phyloP scores from a whole-genome alignment of 2,888 invertebrate species.

The Hymenopus coronatus region DNA sequence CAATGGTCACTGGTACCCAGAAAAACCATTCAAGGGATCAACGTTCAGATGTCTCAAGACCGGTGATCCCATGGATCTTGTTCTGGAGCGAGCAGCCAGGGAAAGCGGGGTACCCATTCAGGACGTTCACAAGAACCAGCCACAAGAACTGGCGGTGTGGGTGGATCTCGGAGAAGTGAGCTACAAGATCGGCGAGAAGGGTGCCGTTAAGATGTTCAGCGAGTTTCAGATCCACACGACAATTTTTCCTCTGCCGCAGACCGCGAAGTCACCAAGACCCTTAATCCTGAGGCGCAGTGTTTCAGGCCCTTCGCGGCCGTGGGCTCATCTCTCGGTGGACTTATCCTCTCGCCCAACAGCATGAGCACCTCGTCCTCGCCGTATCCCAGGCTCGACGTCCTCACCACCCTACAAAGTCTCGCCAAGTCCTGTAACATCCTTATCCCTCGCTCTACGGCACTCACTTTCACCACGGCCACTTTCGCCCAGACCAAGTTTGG shows the following conservation, averaged over 20 bases:
- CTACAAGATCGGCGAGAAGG: slow-evolving; percentile 95
- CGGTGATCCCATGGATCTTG: slow-evolving; percentile 88
- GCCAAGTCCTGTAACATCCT: slow-evolving; percentile 69
- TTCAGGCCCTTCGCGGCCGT: slow-evolving; percentile 93
- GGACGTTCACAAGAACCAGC: slow-evolving; percentile 91
- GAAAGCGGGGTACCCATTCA: slow-evolving; percentile 91
- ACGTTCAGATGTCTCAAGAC: slow-evolving; percentile 95
- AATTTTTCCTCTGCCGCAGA: slow-evolving; percentile 65
- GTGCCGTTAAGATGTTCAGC: slow-evolving; percentile 80
- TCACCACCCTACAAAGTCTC: slow-evolving; percentile 49
- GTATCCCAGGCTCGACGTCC: slow-evolving; percentile 35
- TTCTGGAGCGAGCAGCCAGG: slow-evolving; percentile 83
- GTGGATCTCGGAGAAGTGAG: slow-evolving; percentile 52
- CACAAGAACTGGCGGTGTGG: slow-evolving; percentile 94
- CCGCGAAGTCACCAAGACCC: slow-evolving; percentile 84
- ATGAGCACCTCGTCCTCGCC: slow-evolving; percentile 54
- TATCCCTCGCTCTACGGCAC: slow-evolving; percentile 68
- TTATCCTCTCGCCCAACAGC: slow-evolving; percentile 64
- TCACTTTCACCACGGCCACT: slow-evolving; percentile 94
- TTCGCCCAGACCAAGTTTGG: slow-evolving; percentile 99
- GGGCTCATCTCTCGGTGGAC: slow-evolving; percentile 67
- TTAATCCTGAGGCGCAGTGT: slow-evolving; percentile 95
- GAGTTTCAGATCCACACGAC: slow-evolving; percentile 67
- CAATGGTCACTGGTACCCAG: slow-evolving; percentile 97
- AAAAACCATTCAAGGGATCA: slow-evolving; percentile 92